Conservation (phyloP, 2,797 vertebrate species). For the Orestias chungarensis region DNA sequence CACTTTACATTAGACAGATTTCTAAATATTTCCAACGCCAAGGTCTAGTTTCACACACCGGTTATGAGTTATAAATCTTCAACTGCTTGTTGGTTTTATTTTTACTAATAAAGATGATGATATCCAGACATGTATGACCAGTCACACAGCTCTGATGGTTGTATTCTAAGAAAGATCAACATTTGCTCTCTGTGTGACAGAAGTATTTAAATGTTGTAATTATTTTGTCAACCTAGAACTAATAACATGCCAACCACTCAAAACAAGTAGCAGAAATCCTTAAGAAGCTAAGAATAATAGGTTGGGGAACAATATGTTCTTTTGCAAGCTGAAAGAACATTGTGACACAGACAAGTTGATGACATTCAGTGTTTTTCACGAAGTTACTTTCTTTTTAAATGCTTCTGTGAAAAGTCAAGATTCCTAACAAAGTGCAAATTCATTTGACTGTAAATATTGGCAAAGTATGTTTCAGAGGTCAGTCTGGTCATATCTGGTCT, state of each 20-base stretch:
- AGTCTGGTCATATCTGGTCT: neutral
- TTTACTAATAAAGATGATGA: no score
- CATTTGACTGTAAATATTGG: neutral
- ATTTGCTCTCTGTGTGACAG: neutral
- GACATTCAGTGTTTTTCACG: neutral
- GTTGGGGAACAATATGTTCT: neutral
- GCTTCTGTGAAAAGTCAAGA: slow-evolving; percentile 1
- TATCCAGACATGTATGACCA: neutral
- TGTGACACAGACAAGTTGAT: neutral
- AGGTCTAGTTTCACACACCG: neutral
- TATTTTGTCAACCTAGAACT: neutral
- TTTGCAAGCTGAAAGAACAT: slow-evolving; percentile 1
- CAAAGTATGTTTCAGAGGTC: neutral
- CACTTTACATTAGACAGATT: slow-evolving; percentile 1
- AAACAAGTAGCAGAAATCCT: neutral
- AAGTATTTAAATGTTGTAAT: neutral
- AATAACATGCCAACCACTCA: neutral
- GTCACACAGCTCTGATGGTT: neutral
- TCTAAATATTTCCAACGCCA: neutral
- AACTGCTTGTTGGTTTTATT: neutral
- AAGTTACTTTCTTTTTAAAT: neutral
- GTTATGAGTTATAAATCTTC: neutral
- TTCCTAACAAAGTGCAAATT: neutral
- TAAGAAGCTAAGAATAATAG: neutral
- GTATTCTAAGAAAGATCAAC: neutral